phyloP scores from a whole-genome alignment of 2,797 vertebrate species.

The Danio kyathit region DNA sequence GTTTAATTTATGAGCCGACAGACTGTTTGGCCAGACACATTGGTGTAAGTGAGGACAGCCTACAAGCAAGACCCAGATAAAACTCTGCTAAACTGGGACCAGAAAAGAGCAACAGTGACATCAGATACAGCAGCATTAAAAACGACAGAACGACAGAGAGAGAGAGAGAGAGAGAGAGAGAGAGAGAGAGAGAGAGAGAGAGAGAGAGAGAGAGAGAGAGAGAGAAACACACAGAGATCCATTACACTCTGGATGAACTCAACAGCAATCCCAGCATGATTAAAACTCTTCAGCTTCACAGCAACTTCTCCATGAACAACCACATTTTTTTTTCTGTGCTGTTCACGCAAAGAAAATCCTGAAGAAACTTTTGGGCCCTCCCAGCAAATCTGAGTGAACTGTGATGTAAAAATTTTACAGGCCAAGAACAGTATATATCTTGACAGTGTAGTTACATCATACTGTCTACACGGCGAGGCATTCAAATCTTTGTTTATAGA shows the following conservation, averaged over 20 bases:
- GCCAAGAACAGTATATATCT: too few species aligned
- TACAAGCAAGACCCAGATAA: constrained; percentile 58
- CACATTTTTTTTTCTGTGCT: background rate
- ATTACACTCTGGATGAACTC: constrained; percentile 45
- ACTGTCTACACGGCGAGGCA: too few species aligned
- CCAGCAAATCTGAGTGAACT: background rate
- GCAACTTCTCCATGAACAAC: background rate
- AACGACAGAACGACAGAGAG: constrained; percentile 29
- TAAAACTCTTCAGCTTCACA: constrained; percentile 11
- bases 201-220: background rate
- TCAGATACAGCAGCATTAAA: constrained; percentile 36
- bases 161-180: too few species aligned
- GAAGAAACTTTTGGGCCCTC: background rate
- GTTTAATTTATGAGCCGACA: constrained; percentile 61
- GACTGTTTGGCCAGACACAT: constrained; percentile 53
- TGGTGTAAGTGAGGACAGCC: constrained; percentile 48
- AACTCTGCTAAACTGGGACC: constrained; percentile 49
- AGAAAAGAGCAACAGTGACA: constrained; percentile 40
- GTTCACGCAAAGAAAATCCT: background rate
- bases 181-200: too few species aligned
- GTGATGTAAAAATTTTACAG: too few species aligned
- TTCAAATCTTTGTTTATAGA: too few species aligned
- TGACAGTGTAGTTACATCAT: too few species aligned
- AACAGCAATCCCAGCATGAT: constrained; percentile 19
- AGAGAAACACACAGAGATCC: constrained; percentile 19